These are phyloP conservation scores for Herpailurus yagouaroundi DNA, from an alignment of 2,113 vertebrate species.

Conservation along the genomic window DNA sequence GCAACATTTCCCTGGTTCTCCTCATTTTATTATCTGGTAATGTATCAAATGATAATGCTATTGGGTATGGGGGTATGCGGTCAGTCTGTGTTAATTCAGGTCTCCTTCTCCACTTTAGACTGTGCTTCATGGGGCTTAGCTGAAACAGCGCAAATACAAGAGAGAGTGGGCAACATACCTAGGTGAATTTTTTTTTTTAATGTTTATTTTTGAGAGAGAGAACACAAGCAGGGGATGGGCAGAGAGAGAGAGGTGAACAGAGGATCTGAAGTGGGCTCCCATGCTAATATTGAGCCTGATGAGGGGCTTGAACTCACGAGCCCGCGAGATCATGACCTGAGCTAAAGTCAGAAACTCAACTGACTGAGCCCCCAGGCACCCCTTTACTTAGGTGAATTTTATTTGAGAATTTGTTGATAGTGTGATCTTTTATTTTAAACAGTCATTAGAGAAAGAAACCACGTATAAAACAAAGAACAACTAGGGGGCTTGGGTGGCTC, in stretches of 20 bases:
- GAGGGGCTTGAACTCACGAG: too few relatives aligned
- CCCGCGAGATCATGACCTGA: too few relatives aligned
- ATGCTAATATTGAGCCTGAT: too few relatives aligned
- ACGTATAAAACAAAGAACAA: background rate
- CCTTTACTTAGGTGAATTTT: background rate
- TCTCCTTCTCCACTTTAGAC: background rate
- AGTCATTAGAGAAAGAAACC: background rate
- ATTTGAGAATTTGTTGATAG: background rate
- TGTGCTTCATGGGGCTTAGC: background rate
- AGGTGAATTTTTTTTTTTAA: background rate
- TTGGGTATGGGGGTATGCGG: rapidly evolving
- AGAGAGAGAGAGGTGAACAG: too few relatives aligned
- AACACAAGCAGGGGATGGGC: too few relatives aligned
- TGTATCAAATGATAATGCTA: background rate
- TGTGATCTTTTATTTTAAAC: background rate
- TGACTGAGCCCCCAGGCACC: too few relatives aligned
- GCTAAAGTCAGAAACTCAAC: too few relatives aligned
- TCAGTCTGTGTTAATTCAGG: background rate
- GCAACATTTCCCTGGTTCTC: background rate
- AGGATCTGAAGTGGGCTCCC: too few relatives aligned
- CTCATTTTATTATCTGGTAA: background rate
- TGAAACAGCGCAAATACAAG: background rate
- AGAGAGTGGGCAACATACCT: background rate
- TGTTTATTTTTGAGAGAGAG: too few relatives aligned
- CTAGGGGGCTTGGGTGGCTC: too few relatives aligned